These are phyloP conservation scores for Drosophila kambysellisi DNA, from an alignment of 2,888 invertebrate species.

Conservation along the genomic window DNA sequence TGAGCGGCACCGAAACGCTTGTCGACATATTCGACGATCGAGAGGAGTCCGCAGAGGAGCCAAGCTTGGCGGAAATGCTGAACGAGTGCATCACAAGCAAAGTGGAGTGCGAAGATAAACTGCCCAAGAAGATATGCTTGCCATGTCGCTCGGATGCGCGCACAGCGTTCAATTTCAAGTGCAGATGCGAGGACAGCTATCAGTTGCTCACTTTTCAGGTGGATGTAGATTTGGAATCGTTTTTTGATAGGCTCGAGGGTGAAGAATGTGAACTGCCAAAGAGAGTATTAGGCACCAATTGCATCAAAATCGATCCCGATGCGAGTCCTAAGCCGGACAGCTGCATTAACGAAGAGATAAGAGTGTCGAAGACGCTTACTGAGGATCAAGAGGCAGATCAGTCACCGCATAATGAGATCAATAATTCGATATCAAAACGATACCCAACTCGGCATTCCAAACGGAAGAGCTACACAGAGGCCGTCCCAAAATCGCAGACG, in stretches of 20 bases:
- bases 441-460: constrained; percentile 3
- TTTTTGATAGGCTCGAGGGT: constrained; percentile 26
- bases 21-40: constrained; percentile 18
- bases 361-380: not conserved
- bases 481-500: not conserved
- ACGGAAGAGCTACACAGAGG: not conserved
- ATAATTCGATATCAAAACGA: not conserved
- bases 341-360: not conserved
- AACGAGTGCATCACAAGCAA: constrained; percentile 28
- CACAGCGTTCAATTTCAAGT: constrained; percentile 20
- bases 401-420: not conserved
- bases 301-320: constrained; percentile 22
- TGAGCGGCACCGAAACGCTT: constrained; percentile 1
- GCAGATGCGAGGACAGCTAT: constrained; percentile 31
- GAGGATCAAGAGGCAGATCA: not conserved
- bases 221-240: constrained; percentile 9
- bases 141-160: constrained; percentile 19
- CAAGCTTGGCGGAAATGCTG: constrained; percentile 25
- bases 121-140: constrained; percentile 27
- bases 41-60: not conserved
- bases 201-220: constrained; percentile 20
- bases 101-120: constrained; percentile 18
- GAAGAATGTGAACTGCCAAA: constrained; percentile 35
- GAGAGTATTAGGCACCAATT: not conserved
- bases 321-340: not conserved